Evolutionary conservation across 2,888 invertebrate species (phyloP), one percentile per base, ranked within the genome.

Genomic region (Callyntrura guangdongensis): DNA sequence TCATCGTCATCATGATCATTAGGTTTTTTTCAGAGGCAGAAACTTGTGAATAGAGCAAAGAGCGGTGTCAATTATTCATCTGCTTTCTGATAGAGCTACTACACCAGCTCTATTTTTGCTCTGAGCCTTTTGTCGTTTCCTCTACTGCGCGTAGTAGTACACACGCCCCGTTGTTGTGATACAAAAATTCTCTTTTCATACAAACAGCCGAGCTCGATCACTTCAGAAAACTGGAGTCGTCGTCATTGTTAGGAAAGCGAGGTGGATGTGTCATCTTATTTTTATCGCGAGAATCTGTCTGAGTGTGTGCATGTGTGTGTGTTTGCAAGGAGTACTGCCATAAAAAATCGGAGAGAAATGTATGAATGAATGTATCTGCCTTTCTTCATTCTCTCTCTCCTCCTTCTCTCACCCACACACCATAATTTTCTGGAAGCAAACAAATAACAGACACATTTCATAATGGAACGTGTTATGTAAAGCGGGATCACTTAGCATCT

Each of bases 1-100:
- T 61, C 61, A 9, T 20, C 59, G 61, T 61, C 53, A 53, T n/a
- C n/a, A n/a, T n/a, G n/a, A n/a, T n/a, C n/a, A 2, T 53, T 53
- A n/a, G n/a, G n/a, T 49, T 53, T 53, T 53, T 9, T 12, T 53
- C 1, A 9, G 53, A 14, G 20, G 20, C 2, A 36, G 61, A 61
- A 20, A 45, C 20, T 74, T 86, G 77, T 86, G 77, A 86, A 86
- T 86, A 77, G 49, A 77, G 47, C 59, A 27, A 36, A 77, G 64
- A 64, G 45, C 56, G n/a, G 5, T 77, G 86, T 86, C 86, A 86
- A 86, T 86, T 86, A 86, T 86, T 86, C 86, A 86, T 86, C 77
- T 77, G 77, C 86, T 53, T 77, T 22, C 47, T 61, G 72, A 9
- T 49, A n/a, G 12, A 85, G 20, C 67, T 14, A 45, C 27, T 27